A percentile compares a stretch with the other conserved stretches of the same genome.
Conservation (phyloP, 2,113 vertebrate species). For the Coptodon rendalli region DNA sequence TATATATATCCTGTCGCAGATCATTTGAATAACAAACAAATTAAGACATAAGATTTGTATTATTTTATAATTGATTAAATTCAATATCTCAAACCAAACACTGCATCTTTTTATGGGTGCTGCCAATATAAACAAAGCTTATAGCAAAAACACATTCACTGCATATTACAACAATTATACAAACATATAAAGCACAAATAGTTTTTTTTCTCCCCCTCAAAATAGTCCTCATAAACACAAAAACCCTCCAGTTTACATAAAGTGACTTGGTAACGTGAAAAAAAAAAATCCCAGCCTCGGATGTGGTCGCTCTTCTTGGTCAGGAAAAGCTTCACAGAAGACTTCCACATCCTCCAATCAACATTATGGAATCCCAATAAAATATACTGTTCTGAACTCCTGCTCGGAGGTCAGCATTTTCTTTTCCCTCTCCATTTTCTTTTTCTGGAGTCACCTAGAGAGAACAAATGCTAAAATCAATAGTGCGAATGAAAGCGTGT, state of each 20-base stretch:
- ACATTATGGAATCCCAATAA: background rate
- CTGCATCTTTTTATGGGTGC: background rate
- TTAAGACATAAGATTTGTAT: background rate
- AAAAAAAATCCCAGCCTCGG: background rate
- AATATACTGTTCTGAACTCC: background rate
- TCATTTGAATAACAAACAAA: conserved; percentile 3
- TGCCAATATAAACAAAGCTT: conserved; percentile 1
- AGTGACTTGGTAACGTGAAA: conserved; percentile 11
- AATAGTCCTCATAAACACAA: background rate
- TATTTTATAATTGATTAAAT: background rate
- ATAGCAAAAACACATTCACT: conserved; percentile 31
- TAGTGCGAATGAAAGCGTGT: background rate
- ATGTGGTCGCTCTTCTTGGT: background rate
- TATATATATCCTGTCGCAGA: background rate
- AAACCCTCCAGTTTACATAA: conserved; percentile 29
- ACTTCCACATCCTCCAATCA: background rate
- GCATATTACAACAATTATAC: conserved; percentile 44
- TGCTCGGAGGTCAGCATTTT: conserved; percentile 45
- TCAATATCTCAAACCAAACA: conserved; percentile 26
- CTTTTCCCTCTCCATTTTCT: conserved; percentile 66
- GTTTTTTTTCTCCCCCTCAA: background rate
- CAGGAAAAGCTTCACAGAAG: background rate
- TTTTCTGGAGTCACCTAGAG: conserved; percentile 62
- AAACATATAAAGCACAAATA: conserved; percentile 50
- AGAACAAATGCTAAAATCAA: conserved; percentile 43